Evolutionary conservation across 2,797 vertebrate species (phyloP).

Genomic region (Rhinatrema bivittatum): DNA sequence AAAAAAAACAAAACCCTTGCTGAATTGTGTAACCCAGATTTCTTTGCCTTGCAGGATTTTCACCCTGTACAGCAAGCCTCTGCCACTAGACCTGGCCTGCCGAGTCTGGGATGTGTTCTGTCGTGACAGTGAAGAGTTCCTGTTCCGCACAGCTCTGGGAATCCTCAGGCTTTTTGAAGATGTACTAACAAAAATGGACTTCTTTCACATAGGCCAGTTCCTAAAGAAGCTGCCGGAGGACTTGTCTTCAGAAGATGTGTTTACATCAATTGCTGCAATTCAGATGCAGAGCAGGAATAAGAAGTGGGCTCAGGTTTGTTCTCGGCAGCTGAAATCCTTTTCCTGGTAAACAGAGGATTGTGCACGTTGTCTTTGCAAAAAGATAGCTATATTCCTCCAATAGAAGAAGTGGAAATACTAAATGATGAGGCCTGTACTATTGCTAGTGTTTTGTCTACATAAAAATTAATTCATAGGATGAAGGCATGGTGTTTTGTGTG

Average conservation of each 20-base stretch:
- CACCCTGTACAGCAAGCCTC: slow-evolving; percentile 88
- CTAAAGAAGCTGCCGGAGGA: slow-evolving; percentile 84
- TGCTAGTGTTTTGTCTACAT: too few relatives aligned
- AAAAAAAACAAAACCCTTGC: too few relatives aligned
- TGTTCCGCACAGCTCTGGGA: slow-evolving; percentile 86
- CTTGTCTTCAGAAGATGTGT: slow-evolving; percentile 75
- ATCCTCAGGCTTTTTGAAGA: slow-evolving; percentile 84
- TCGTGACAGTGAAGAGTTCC: slow-evolving; percentile 86
- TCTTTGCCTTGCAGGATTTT: slow-evolving; percentile 73
- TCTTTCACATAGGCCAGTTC: slow-evolving; percentile 94
- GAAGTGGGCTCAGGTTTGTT: slow-evolving; percentile 93
- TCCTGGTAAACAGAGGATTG: too few relatives aligned
- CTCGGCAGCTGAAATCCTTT: too few relatives aligned
- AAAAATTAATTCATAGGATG: too few relatives aligned
- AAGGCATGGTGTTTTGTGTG: too few relatives aligned
- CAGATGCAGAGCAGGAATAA: slow-evolving; percentile 90
- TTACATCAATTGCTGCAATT: slow-evolving; percentile 75
- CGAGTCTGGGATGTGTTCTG: slow-evolving; percentile 96
- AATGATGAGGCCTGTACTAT: too few relatives aligned
- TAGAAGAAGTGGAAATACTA: too few relatives aligned
- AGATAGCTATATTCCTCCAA: not conserved
- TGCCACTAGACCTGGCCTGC: slow-evolving; percentile 88
- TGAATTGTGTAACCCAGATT: too few relatives aligned
- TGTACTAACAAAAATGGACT: slow-evolving; percentile 90
- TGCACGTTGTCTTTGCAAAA: not conserved